Evolutionary conservation across 2,797 vertebrate genomes (phyloP).

Genomic region (Clarias laeviceps): DNA sequence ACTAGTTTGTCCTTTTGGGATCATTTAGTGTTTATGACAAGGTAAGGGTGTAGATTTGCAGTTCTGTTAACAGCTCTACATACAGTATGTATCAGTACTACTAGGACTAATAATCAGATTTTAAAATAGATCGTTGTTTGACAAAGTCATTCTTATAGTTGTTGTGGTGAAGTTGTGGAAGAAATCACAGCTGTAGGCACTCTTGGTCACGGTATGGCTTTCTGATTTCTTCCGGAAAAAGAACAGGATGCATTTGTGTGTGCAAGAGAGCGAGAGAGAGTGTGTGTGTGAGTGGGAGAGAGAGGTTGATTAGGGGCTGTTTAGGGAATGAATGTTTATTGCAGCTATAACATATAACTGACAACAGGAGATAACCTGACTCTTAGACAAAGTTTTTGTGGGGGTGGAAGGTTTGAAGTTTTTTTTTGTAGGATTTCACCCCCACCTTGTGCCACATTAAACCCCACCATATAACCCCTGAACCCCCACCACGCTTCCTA

Average conservation of each 20-base stretch:
- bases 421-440: neutral
- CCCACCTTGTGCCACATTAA: neutral
- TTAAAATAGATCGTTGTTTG: neutral
- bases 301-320: neutral
- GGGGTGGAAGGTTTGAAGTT: neutral
- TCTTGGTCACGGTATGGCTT: neutral
- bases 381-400: neutral
- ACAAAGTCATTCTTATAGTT: neutral
- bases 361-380: neutral
- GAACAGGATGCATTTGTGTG: neutral
- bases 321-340: conserved; percentile 3
- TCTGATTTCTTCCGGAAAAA: neutral
- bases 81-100: neutral
- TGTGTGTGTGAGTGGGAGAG: neutral
- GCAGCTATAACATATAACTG: neutral
- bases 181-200: neutral
- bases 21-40: neutral
- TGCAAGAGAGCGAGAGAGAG: neutral
- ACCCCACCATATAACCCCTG: too few relatives aligned
- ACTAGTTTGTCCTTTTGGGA: neutral
- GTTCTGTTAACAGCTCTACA: neutral
- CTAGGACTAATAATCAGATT: neutral
- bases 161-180: neutral
- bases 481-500: too few relatives aligned
- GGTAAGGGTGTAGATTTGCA: too few relatives aligned